Evolutionary conservation across 2,888 invertebrate species (phyloP).

Genomic region (Apotomis betuletana): DNA sequence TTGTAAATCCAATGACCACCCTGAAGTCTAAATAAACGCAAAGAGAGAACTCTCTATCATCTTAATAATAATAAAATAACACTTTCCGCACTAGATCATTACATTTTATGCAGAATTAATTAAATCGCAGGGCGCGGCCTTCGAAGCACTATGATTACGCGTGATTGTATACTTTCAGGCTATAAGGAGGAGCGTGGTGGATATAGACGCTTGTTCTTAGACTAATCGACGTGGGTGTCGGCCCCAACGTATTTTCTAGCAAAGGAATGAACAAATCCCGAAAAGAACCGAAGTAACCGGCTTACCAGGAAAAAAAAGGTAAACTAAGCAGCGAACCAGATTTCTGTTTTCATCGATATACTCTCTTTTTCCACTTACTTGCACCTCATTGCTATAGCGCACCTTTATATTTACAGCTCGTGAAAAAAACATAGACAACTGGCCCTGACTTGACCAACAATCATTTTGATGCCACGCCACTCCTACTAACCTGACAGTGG

Average conservation of each 20-base stretch:
- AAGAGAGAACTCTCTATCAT: slow-evolving; percentile 5
- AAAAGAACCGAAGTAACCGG: no score
- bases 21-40: not conserved
- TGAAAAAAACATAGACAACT: no score
- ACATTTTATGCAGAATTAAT: slow-evolving; percentile 35
- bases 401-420: no score
- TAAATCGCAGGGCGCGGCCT: slow-evolving; percentile 38
- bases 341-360: no score
- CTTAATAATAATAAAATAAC: slow-evolving; percentile 5
- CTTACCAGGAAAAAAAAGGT: no score
- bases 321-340: no score
- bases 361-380: no score
- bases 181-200: slow-evolving; percentile 23
- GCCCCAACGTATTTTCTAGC: not conserved
- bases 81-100: slow-evolving; percentile 13
- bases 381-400: no score
- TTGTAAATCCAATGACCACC: not conserved
- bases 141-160: slow-evolving; percentile 50
- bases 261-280: no score
- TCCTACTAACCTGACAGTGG: no score
- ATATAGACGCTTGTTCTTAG: slow-evolving; percentile 4
- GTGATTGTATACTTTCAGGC: slow-evolving; percentile 58
- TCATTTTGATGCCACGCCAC: no score
- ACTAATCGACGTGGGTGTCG: not conserved
- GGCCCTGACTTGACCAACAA: no score